Percentiles rank a stretch among this genome's conserved stretches.
These are phyloP conservation scores for Tetraodon nigroviridis DNA, from an alignment of 2,113 vertebrate species.

Conservation along the genomic window DNA sequence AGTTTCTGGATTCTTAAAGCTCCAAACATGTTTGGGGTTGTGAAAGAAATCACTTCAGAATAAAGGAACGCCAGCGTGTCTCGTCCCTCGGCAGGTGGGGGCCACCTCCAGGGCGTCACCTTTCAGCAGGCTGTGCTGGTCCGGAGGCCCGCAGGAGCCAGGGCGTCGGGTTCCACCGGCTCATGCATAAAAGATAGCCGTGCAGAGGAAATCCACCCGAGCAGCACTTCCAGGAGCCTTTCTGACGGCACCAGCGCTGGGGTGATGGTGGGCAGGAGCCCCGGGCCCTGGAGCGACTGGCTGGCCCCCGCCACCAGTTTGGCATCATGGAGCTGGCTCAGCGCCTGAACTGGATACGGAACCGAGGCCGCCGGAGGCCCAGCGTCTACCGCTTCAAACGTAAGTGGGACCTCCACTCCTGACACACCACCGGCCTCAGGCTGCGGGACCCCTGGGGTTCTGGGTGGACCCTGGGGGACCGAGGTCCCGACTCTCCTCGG, in stretches of 20 bases:
- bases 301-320: slow-evolving; percentile 31
- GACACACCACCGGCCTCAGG: too few species aligned
- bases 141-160: slow-evolving; percentile 34
- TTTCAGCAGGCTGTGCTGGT: slow-evolving; percentile 47
- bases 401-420: slow-evolving; percentile 69
- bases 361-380: slow-evolving; percentile 79
- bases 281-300: slow-evolving; percentile 30
- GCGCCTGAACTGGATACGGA: slow-evolving; percentile 81
- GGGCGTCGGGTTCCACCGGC: slow-evolving; percentile 77
- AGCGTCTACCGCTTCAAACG: slow-evolving; percentile 76
- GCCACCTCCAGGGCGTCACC: slow-evolving; percentile 44
- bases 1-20: too few species aligned
- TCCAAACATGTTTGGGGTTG: too few species aligned
- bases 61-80: neutral
- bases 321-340: slow-evolving; percentile 83
- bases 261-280: slow-evolving; percentile 26
- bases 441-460: too few species aligned
- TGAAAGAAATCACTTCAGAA: too few species aligned
- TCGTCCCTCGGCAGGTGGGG: slow-evolving; percentile 43
- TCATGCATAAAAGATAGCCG: slow-evolving; percentile 92
- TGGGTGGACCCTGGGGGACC: too few species aligned
- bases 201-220: slow-evolving; percentile 52
- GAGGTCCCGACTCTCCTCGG: too few species aligned
- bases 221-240: slow-evolving; percentile 24
- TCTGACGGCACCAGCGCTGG: slow-evolving; percentile 12